Evolutionary conservation across 2,797 vertebrate genomes (phyloP).

Genomic region (Tapera naevia): DNA sequence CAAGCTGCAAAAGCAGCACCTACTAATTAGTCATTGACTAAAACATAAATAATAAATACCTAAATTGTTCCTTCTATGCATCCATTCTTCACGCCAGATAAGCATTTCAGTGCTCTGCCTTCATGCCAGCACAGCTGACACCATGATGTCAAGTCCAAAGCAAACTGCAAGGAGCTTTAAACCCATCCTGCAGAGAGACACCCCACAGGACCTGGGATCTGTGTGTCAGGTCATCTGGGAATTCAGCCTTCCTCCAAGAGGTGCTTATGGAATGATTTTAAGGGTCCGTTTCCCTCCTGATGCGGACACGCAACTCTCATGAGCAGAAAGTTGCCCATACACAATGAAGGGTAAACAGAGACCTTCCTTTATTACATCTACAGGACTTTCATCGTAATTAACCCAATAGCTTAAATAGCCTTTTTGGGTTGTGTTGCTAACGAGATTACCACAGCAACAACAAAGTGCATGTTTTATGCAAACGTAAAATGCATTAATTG

Average conservation of each 20-base stretch:
- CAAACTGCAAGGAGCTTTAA: conserved; percentile 69
- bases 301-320: not conserved
- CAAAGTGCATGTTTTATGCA: not conserved
- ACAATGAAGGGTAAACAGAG: not conserved
- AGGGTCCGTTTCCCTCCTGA: not conserved
- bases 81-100: conserved; percentile 64
- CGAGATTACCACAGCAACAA: not conserved
- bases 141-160: conserved; percentile 80
- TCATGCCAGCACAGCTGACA: conserved; percentile 76
- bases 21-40: conserved; percentile 99
- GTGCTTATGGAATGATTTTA: not conserved
- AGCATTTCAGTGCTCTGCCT: conserved; percentile 71
- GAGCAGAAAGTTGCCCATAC: not conserved
- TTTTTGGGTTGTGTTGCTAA: not conserved
- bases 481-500: not conserved
- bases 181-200: not conserved
- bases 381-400: conserved; percentile 16
- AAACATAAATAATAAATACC: conserved; percentile 99
- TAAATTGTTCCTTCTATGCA: conserved; percentile 78
- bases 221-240: conserved; percentile 7
- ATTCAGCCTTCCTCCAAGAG: conserved; percentile 31
- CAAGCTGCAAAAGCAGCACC: conserved; percentile 97
- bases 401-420: not conserved
- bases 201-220: not conserved
- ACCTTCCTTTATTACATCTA: not conserved